A percentile compares a stretch with the other conserved stretches of the same genome.
Conservation (phyloP, 2,113 vertebrate species). For the Megaceryle torquata region DNA sequence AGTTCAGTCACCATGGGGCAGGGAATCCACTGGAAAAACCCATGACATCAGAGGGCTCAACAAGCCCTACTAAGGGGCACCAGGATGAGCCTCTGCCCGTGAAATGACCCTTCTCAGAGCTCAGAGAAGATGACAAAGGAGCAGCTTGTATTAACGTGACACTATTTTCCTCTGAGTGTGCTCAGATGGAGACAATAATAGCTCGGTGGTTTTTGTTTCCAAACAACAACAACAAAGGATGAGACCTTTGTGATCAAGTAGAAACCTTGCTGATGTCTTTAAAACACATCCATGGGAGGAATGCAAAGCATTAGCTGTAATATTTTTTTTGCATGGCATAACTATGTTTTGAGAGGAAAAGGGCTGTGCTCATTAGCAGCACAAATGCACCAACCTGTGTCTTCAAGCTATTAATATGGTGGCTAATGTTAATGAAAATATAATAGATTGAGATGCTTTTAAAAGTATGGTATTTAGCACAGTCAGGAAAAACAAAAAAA, state of each 20-base stretch:
- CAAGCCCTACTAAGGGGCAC: not conserved
- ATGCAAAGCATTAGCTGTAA: not conserved
- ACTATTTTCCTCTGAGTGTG: not conserved
- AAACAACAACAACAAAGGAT: not conserved
- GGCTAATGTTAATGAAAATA: slow-evolving; percentile 47
- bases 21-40: not conserved
- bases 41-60: not conserved
- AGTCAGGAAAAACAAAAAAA: not conserved
- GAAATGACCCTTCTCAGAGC: not conserved
- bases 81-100: not conserved
- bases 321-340: not conserved
- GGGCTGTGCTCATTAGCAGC: not conserved
- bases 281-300: not conserved
- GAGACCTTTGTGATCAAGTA: not conserved
- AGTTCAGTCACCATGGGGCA: not conserved
- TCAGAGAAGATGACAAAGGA: not conserved
- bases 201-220: not conserved
- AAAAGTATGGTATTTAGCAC: slow-evolving; percentile 24
- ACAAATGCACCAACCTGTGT: not conserved
- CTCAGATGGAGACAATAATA: not conserved
- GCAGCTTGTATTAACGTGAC: not conserved
- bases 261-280: not conserved
- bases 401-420: slow-evolving; percentile 27
- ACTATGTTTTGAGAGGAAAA: not conserved
- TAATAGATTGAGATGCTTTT: slow-evolving; percentile 27